Conservation (phyloP, 1,140 invertebrate species). For the Megalopta genalis region DNA sequence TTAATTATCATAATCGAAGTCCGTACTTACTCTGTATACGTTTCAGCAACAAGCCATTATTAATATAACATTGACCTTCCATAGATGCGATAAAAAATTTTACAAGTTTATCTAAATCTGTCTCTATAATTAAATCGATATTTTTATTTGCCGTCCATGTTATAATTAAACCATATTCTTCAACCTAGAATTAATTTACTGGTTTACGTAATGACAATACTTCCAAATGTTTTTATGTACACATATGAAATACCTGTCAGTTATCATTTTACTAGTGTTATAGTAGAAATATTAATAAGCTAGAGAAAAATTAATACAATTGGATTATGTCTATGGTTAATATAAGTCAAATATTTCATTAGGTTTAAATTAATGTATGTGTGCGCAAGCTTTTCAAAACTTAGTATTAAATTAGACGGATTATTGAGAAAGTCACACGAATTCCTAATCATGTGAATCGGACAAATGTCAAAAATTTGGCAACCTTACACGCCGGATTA, state of each 20-base stretch:
- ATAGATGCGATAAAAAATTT: constrained; percentile 82
- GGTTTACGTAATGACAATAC: not conserved
- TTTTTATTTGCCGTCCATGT: constrained; percentile 84
- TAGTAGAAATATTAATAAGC: not conserved
- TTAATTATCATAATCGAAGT: constrained; percentile 66
- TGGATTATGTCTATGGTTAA: not conserved
- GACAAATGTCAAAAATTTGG: too few relatives aligned
- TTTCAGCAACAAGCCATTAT: constrained; percentile 83
- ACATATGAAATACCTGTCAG: not conserved
- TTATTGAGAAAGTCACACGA: too few relatives aligned
- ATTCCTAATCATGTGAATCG: too few relatives aligned
- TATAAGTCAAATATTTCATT: not conserved
- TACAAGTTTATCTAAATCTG: constrained; percentile 83
- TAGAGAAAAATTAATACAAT: not conserved
- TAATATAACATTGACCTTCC: constrained; percentile 82
- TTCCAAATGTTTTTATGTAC: not conserved
- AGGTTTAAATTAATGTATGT: not conserved
- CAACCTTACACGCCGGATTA: too few relatives aligned
- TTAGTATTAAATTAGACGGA: too few relatives aligned
- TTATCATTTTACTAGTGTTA: not conserved
- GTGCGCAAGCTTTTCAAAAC: too few relatives aligned
- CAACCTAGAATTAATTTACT: constrained; percentile 79
- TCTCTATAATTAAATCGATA: constrained; percentile 83
- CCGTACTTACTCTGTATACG: constrained; percentile 84
- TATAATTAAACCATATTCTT: constrained; percentile 84